phyloP scores from a whole-genome alignment of 2,888 invertebrate genomes.

The Scrobipalpa costella region DNA sequence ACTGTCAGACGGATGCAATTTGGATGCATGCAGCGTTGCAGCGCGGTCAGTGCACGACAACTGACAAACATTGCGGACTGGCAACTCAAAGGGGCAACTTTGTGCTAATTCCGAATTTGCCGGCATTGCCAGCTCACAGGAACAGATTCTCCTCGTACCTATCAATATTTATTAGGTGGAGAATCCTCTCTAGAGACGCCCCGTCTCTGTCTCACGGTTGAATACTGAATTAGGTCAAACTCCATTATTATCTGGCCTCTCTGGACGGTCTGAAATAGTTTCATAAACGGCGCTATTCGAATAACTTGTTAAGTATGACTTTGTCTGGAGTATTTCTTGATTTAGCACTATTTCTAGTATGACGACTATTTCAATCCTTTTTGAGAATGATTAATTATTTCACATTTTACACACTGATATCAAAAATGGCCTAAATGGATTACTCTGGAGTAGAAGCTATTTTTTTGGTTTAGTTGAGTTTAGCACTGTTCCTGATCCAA shows the following conservation, averaged over 20 bases:
- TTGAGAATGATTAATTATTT: neutral
- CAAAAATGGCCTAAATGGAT: too few species aligned
- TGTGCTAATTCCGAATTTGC: constrained; percentile 62
- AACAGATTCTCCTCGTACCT: constrained; percentile 41
- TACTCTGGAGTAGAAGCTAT: too few species aligned
- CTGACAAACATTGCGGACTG: constrained; percentile 47
- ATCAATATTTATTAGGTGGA: constrained; percentile 64
- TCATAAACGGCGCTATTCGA: constrained; percentile 15
- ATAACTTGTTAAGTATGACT: neutral
- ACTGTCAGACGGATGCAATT: constrained; percentile 36
- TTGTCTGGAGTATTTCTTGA: constrained; percentile 1
- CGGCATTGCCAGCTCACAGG: constrained; percentile 50
- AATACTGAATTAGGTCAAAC: constrained; percentile 38
- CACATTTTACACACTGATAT: neutral
- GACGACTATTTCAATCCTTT: neutral
- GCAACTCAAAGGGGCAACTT: constrained; percentile 61
- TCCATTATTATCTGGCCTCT: constrained; percentile 25
- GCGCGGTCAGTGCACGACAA: constrained; percentile 40
- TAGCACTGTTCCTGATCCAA: too few species aligned
- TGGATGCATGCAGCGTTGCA: constrained; percentile 37
- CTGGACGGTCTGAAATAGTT: constrained; percentile 18
- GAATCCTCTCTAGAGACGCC: constrained; percentile 35
- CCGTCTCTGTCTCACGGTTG: constrained; percentile 32
- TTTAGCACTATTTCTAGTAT: too few species aligned
- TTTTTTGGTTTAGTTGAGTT: too few species aligned